Base-by-base conservation (phyloP, 2,888 invertebrate species). In the Pachycephus smyrnensis region DNA sequence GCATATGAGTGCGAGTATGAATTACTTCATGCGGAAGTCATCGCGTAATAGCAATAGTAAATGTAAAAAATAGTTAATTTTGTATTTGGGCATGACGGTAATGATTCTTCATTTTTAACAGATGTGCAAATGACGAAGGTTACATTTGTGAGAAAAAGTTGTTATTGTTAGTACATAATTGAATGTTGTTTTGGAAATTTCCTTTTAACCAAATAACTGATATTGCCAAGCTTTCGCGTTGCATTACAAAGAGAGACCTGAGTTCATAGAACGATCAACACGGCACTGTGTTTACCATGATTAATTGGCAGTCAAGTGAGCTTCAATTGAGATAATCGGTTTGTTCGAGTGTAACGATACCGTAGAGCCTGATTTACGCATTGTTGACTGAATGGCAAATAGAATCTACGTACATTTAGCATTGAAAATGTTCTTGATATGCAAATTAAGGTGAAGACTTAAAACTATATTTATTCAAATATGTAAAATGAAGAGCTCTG, bases 321-420 rank as follows among this genome's bases (percentile, higher is more conserved):
- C 82, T 77, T 82, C 76, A 78, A 75, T 69, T 55, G 35, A 31
- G 35, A 68, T 82, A 75, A 77, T 80, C 77, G 78, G 71, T 75
- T 76, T 30, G 77, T 11, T 40, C 68, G 82, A 33, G 31, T 23
- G 23, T 55, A 55, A 55, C 55, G 55, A 55, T 55, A 55, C 23
- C 55, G 23, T 55, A 55, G 23, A 23, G 55, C 23, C 55, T 55
- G 55, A 55, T 55, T 55, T 55, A 55, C 55, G 55, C 55, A 55
- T 55, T 55, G 55, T 55, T 55, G 55, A 0, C 9, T 55, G 55
- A 55, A 55, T 55, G 23, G 23, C 23, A 23, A 55, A 55, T 55
- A 55, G 55, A 23, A 55, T 55, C 55, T 55, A 55, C 23, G 55
- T 55, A 23, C 23, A 23, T 55, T 55, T 55, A 23, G 55, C 55